A percentile compares a stretch with the other conserved stretches of the same genome.
phyloP scores from a whole-genome alignment of 2,888 invertebrate genomes.

The Argynnis bischoffii region DNA sequence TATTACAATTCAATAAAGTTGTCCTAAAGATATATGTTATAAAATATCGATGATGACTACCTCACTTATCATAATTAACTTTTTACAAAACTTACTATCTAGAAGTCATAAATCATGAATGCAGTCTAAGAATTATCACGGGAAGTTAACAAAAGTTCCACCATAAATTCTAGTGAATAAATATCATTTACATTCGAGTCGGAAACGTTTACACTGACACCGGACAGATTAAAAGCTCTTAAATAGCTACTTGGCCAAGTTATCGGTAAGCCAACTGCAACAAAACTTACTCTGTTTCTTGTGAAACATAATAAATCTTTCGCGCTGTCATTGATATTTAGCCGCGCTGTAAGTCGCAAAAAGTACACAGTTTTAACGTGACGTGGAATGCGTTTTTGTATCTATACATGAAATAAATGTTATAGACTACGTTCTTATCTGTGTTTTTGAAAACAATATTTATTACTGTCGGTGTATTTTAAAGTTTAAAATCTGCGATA shows the following conservation, averaged over 20 bases:
- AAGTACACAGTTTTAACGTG: slow-evolving; percentile 28
- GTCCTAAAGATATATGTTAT: background rate
- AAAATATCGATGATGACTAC: background rate
- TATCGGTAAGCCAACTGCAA: slow-evolving; percentile 72
- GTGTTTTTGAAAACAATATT: too few relatives aligned
- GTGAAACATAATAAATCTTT: slow-evolving; percentile 76
- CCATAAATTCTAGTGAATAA: slow-evolving; percentile 46
- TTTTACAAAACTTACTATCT: background rate
- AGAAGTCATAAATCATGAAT: slow-evolving; percentile 29
- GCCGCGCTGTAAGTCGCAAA: slow-evolving; percentile 60
- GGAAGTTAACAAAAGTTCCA: slow-evolving; percentile 39
- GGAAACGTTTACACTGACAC: slow-evolving; percentile 49
- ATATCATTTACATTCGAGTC: slow-evolving; percentile 49
- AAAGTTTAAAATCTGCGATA: too few relatives aligned
- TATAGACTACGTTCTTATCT: background rate
- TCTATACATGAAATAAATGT: background rate
- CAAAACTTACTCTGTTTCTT: slow-evolving; percentile 65
- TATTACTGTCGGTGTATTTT: too few relatives aligned
- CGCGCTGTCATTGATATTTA: slow-evolving; percentile 78
- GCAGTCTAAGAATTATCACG: slow-evolving; percentile 34
- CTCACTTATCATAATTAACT: background rate
- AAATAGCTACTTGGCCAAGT: slow-evolving; percentile 59
- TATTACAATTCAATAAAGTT: too few relatives aligned
- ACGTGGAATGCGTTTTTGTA: slow-evolving; percentile 21
- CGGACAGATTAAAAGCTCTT: slow-evolving; percentile 65